phyloP scores from a whole-genome alignment of 2,113 vertebrate genomes.

The Pyxicephalus adspersus region DNA sequence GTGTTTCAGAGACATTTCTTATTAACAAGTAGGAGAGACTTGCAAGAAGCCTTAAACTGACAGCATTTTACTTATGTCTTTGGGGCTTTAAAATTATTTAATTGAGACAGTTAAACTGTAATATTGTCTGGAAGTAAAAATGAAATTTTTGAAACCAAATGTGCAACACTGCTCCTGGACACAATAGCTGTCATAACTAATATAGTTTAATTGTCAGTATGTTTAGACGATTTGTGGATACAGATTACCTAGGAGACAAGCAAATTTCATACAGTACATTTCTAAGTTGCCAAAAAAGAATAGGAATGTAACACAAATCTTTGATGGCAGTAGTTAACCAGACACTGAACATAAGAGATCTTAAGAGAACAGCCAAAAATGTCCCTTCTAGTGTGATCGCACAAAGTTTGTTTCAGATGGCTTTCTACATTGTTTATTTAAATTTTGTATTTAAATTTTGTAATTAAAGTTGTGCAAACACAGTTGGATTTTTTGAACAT shows the following conservation, averaged over 20 bases:
- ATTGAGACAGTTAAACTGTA: constrained; percentile 25
- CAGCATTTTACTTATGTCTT: constrained; percentile 39
- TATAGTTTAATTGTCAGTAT: constrained; percentile 24
- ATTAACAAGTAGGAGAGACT: constrained; percentile 32
- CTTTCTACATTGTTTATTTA: too few species aligned
- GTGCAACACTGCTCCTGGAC: constrained; percentile 31
- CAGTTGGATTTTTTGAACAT: too few species aligned
- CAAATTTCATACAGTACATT: background rate
- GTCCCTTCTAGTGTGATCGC: too few species aligned
- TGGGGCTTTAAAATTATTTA: constrained; percentile 34
- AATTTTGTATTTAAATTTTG: too few species aligned
- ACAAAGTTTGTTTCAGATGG: too few species aligned
- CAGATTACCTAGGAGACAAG: background rate
- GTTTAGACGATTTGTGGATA: constrained; percentile 3
- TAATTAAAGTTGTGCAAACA: too few species aligned
- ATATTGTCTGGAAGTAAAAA: constrained; percentile 6
- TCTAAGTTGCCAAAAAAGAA: too few species aligned
- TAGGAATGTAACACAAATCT: too few species aligned
- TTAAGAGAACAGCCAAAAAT: too few species aligned
- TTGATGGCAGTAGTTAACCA: too few species aligned
- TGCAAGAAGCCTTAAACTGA: constrained; percentile 26
- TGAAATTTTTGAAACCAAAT: constrained; percentile 27
- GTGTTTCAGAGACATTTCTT: constrained; percentile 22
- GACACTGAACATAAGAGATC: too few species aligned
- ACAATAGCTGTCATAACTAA: constrained; percentile 26